phyloP scores from a whole-genome alignment of 2,888 invertebrate genomes.

The Ornithoptera alexandrae region DNA sequence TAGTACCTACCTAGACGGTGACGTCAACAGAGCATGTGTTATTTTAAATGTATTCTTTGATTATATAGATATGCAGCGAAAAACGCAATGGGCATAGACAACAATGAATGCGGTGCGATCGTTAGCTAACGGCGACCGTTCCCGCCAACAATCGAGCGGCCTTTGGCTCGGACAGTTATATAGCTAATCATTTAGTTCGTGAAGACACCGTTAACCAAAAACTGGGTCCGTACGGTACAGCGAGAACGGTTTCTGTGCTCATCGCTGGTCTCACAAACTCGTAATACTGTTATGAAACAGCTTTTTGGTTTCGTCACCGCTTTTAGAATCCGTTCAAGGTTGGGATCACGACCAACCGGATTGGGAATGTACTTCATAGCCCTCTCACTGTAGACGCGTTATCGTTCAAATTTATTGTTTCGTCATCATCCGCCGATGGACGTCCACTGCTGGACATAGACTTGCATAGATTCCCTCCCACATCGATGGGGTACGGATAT shows the following conservation, averaged over 20 bases:
- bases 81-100: slow-evolving; percentile 37
- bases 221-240: slow-evolving; percentile 74
- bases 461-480: no score
- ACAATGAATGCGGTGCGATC: slow-evolving; percentile 33
- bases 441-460: no score
- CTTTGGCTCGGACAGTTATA: slow-evolving; percentile 65
- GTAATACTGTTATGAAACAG: slow-evolving; percentile 76
- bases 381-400: no score
- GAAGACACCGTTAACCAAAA: slow-evolving; percentile 69
- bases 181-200: slow-evolving; percentile 74
- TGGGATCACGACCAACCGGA: slow-evolving; percentile 43
- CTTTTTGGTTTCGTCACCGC: slow-evolving; percentile 65
- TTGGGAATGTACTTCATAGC: slow-evolving; percentile 15
- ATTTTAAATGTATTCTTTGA: no score
- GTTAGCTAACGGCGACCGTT: slow-evolving; percentile 45
- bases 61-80: neutral
- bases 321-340: slow-evolving; percentile 46
- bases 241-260: slow-evolving; percentile 65
- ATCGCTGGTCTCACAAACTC: slow-evolving; percentile 60
- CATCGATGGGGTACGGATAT: no score
- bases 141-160: slow-evolving; percentile 46
- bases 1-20: no score
- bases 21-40: no score
- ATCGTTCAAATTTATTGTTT: no score
- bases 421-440: no score